Evolutionary conservation across 1,140 invertebrate genomes (phyloP), one percentile per base, ranked within the genome.

Genomic region (Nymphalis io): DNA sequence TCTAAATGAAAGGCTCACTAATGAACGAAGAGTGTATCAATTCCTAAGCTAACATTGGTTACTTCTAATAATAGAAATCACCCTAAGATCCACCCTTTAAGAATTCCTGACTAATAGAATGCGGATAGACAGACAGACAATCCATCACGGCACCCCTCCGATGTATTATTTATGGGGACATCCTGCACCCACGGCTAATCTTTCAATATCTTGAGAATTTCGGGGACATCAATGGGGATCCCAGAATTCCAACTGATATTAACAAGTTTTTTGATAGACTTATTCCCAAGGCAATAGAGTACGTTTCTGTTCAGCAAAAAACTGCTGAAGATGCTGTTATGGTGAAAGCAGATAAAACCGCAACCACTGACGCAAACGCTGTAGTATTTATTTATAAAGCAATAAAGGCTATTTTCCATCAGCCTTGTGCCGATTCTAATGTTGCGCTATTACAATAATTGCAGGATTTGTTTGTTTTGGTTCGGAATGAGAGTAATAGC

Each of bases 121-220:
- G 80, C 85, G 83, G 81, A 87, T 85, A 83, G 87, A 88, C 84
- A 90, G 87, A 85, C 87, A 88, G 76, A 88, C 88, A 82, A 91
- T 91, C 88, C 87, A 91, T 91, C 88, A 91, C 84, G 72, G 63
- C 73, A 74, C 81, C 85, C 88, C 82, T 83, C 76, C 85, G 78
- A 91, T 91, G 87, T 91, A 89, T 91, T 91, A 91, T 91, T 91
- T 91, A 91, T 91, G 81, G 87, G 83, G 86, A 87, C 87, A 90
- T 87, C 82, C 82, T 84, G 82, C 79, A 89, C 84, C 87, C 84
- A 79, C 78, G 83, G 87, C 89, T 91, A 89, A 91, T 89, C 89
- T 89, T 89, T 89, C 87, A 89, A 89, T 89, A 89, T 89, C 87
- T 89, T 85, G 76, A 88, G 85, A 87, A 87, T 87, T 88, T 85